Evolutionary conservation across 2,888 invertebrate genomes (phyloP).

Genomic region (Neria commutata): DNA sequence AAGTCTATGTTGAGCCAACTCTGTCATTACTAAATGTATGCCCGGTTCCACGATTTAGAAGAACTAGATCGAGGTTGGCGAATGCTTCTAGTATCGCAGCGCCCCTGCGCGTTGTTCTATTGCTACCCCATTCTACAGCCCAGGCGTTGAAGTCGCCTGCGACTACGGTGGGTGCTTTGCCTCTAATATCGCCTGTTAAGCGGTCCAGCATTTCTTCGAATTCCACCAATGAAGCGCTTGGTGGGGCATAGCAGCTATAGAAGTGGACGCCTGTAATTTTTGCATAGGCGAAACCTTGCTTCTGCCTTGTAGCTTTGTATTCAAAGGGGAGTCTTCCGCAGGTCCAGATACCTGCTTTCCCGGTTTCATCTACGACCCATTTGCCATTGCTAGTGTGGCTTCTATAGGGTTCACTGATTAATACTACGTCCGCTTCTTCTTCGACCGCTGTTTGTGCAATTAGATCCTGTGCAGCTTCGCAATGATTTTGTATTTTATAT

Average conservation of each 20-base stretch:
- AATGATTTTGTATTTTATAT: no score
- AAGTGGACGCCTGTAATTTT: not conserved
- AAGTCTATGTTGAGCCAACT: no score
- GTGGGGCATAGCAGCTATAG: slow-evolving; percentile 19
- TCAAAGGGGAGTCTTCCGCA: not conserved
- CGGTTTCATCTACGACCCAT: not conserved
- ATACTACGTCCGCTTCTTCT: not conserved
- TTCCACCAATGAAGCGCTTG: not conserved
- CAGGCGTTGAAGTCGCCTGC: slow-evolving; percentile 16
- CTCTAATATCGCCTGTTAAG: not conserved
- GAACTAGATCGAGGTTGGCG: not conserved
- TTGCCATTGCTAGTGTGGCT: not conserved
- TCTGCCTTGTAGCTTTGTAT: not conserved
- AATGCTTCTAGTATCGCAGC: slow-evolving; percentile 5
- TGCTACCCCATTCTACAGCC: slow-evolving; percentile 19
- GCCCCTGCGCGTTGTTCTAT: not conserved
- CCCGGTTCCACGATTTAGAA: no score
- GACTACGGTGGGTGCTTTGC: not conserved
- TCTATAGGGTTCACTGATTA: slow-evolving; percentile 4
- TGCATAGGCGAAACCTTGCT: slow-evolving; percentile 5
- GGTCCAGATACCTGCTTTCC: slow-evolving; percentile 2
- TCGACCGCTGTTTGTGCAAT: not conserved
- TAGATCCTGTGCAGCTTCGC: slow-evolving; percentile 4
- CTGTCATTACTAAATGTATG: no score
- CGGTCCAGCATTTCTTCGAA: not conserved